Base-by-base conservation (phyloP, 2,113 vertebrate genomes). In the Myotis brandtii region DNA sequence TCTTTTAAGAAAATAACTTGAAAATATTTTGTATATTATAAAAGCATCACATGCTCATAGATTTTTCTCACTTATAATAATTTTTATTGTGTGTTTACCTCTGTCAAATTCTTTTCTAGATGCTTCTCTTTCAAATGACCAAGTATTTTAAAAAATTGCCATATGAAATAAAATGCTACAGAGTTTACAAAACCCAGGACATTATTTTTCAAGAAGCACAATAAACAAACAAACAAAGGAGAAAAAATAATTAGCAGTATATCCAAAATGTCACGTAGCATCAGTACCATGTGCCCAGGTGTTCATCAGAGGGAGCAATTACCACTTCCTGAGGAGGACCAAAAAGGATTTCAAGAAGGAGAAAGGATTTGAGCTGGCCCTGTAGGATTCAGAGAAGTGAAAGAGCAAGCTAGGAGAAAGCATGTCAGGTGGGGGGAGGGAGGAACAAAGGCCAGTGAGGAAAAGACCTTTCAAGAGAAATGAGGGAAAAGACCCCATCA, bases 41-140 rank as follows among this genome's bases (percentile, higher is more conserved):
- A 96, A 94, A 93, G 11, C 17, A 75, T 85, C 79, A 86, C 1
- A 88, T 77, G 43, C 21, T 46, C 18, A 64, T 56, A 79, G 37
- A 32, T 91, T n/a, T 89, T 95, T 92, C 46, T 96, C 73, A 89
- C 76, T 46, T 84, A 30, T 64, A 89, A 89, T 69, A 80, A 91
- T 83, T 91, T 91, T 94, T 62, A 79, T 85, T 89, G 89, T 80
- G 86, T 16, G 91, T 75, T 86, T 73, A 66, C 18, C 67, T 82
- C 17, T 37, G 43, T 46, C 21, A 91, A 91, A 90, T 96, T 94
- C 72, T 59, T 95, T 91, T 96, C 48, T 92, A 82, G 21, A 87
- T 93, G 48, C 4, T 90, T 90, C 92, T 52, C 34, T 73, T 72
- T 82, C 54, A 84, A 92, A 89, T 82, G 86, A 52, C 17, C 25